Evolutionary conservation across 2,888 invertebrate species (phyloP).

Genomic region (Macrophya annulata): DNA sequence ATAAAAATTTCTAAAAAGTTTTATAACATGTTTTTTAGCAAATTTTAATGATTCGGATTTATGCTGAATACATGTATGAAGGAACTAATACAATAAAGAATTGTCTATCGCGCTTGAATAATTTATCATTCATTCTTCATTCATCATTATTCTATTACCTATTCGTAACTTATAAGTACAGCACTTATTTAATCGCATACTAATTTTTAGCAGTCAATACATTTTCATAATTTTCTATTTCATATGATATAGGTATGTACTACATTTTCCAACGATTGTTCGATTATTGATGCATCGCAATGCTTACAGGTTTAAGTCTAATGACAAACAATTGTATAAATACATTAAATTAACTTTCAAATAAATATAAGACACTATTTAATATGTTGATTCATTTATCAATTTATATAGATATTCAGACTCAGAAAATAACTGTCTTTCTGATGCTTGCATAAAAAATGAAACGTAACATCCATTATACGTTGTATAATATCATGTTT

Average conservation of each 20-base stretch:
- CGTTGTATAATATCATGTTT: background rate
- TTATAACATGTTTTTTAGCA: background rate
- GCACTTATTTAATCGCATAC: background rate
- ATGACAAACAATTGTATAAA: background rate
- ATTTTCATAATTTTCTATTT: background rate
- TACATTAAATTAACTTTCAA: slow-evolving; percentile 4
- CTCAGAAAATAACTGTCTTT: background rate
- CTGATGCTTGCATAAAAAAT: background rate
- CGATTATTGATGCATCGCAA: background rate
- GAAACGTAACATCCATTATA: background rate
- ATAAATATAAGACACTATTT: slow-evolving; percentile 4
- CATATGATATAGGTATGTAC: no score
- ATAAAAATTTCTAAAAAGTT: background rate
- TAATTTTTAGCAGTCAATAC: background rate
- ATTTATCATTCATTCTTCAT: slow-evolving; percentile 21
- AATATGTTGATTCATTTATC: background rate
- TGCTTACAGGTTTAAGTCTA: background rate
- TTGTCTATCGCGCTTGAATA: slow-evolving; percentile 27
- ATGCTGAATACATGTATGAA: slow-evolving; percentile 43
- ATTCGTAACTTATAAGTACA: background rate
- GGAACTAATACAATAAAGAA: slow-evolving; percentile 10
- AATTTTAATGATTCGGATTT: slow-evolving; percentile 41
- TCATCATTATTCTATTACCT: slow-evolving; percentile 23
- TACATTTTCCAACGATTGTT: background rate
- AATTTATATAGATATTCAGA: slow-evolving; percentile 28